phyloP scores from a whole-genome alignment of 2,888 invertebrate genomes.

The Drosophila melanosoma region DNA sequence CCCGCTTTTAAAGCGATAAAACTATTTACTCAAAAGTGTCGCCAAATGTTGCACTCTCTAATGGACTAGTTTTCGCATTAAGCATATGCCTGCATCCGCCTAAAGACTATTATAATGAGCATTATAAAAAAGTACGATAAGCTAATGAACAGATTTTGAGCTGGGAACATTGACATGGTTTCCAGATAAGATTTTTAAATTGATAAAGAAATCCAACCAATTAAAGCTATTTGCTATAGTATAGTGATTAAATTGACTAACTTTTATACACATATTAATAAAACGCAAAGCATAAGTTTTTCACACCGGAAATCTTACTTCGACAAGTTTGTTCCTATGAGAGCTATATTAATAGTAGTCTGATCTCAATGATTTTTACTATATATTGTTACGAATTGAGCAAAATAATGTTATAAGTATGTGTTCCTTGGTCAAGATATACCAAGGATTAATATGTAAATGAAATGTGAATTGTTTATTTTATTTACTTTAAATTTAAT shows the following conservation, averaged over 20 bases:
- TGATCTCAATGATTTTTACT: too few species aligned
- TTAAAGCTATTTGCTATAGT: neutral
- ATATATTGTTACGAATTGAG: neutral
- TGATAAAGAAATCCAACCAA: neutral
- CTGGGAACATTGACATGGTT: neutral
- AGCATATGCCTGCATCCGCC: neutral
- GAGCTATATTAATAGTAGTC: too few species aligned
- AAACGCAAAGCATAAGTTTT: neutral
- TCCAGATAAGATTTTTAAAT: neutral
- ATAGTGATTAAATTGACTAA: neutral
- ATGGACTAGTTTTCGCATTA: conserved; percentile 32
- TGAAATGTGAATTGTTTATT: neutral
- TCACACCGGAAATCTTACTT: neutral
- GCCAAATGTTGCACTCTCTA: conserved; percentile 55
- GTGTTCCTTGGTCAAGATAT: too few species aligned
- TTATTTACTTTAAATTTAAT: neutral
- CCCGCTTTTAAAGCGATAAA: conserved; percentile 64
- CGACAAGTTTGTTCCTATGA: neutral
- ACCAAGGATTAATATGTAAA: too few species aligned
- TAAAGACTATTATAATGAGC: neutral
- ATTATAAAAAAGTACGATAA: neutral
- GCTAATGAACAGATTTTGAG: neutral
- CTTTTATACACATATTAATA: too few species aligned
- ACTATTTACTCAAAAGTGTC: conserved; percentile 48
- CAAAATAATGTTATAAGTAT: too few species aligned